Percentiles rank a stretch among this genome's conserved stretches.
Evolutionary conservation across 2,888 invertebrate genomes (phyloP).

Genomic region (Diploptera punctata): DNA sequence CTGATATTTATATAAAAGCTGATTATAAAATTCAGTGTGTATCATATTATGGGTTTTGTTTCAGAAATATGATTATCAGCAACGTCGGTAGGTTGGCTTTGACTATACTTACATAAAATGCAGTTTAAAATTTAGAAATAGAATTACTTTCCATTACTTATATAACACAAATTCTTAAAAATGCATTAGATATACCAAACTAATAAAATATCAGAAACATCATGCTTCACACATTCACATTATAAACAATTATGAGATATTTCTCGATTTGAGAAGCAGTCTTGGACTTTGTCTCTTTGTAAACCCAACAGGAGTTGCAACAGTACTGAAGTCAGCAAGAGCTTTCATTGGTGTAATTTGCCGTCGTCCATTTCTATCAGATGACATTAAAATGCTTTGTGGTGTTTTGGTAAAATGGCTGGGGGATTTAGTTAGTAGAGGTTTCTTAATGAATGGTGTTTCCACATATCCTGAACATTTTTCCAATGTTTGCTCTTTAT

Average conservation of each 20-base stretch:
- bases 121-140: too few species aligned
- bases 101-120: too few species aligned
- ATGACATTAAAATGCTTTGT: slow-evolving; percentile 45
- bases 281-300: slow-evolving; percentile 10
- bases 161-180: too few species aligned
- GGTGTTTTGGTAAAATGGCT: slow-evolving; percentile 62
- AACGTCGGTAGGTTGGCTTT: too few species aligned
- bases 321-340: slow-evolving; percentile 42
- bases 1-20: too few species aligned
- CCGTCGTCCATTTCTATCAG: neutral
- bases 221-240: too few species aligned
- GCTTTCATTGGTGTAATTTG: slow-evolving; percentile 63
- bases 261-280: slow-evolving; percentile 11
- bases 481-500: slow-evolving; percentile 42
- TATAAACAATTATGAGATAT: slow-evolving; percentile 7
- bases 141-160: too few species aligned
- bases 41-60: too few species aligned
- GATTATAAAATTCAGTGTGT: too few species aligned
- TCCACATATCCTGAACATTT: slow-evolving; percentile 46
- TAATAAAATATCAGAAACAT: too few species aligned
- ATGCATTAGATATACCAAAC: too few species aligned
- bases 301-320: slow-evolving; percentile 24
- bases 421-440: slow-evolving; percentile 63
- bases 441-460: slow-evolving; percentile 66
- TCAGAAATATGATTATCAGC: too few species aligned